phyloP scores from a whole-genome alignment of 1,140 invertebrate species.

The Nixonia krombeini region DNA sequence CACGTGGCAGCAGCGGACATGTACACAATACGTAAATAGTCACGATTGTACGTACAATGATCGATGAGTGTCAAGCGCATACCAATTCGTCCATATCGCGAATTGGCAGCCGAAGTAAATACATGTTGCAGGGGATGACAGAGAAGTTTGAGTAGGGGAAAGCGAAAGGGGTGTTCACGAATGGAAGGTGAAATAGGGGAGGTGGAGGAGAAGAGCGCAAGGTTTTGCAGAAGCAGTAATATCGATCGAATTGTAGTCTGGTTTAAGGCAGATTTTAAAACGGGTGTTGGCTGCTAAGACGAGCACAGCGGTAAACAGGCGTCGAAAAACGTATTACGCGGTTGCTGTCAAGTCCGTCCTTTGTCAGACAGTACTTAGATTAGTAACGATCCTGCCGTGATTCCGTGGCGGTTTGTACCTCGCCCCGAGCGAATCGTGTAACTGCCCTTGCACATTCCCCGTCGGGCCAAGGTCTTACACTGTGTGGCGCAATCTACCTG shows the following conservation, averaged over 20 bases:
- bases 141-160: conserved; percentile 10
- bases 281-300: conserved; percentile 28
- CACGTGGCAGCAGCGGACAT: too few relatives aligned
- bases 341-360: conserved; percentile 25
- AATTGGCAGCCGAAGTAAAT: too few relatives aligned
- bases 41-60: too few relatives aligned
- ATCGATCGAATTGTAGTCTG: conserved; percentile 62
- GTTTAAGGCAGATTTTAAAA: conserved; percentile 51
- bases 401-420: background rate
- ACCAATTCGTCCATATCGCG: too few relatives aligned
- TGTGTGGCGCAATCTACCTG: conserved; percentile 28
- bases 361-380: background rate
- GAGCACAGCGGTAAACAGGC: conserved; percentile 26
- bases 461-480: conserved; percentile 36
- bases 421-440: background rate
- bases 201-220: conserved; percentile 53
- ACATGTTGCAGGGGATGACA: too few relatives aligned
- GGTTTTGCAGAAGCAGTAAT: conserved; percentile 70
- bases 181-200: conserved; percentile 26
- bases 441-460: conserved; percentile 18
- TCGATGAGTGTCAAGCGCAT: too few relatives aligned
- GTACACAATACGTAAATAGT: too few relatives aligned
- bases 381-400: background rate
- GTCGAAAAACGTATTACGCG: conserved; percentile 14
- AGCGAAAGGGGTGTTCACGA: conserved; percentile 17